Base-by-base conservation (phyloP, 2,113 vertebrate genomes). In the Anhinga anhinga region DNA sequence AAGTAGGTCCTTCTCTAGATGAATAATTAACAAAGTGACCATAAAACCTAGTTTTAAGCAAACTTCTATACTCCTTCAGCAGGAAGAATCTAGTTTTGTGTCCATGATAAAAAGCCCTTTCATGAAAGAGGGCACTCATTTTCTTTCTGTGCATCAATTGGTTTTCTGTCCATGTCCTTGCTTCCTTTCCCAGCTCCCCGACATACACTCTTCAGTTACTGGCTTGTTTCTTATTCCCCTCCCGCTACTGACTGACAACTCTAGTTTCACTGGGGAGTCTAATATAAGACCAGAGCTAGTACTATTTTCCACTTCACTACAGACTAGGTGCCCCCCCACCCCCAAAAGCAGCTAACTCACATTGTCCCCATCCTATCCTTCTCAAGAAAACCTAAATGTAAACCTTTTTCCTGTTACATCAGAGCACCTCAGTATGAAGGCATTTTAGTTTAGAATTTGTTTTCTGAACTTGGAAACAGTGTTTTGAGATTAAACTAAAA, bases 11-110 rank as follows among this genome's bases (percentile, higher is more conserved):
- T 91, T 89, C 76, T 91, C 73, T 59, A n/a, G 30, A 38, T 21
- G 25, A 85, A 91, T 78, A 84, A 94, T 86, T 91, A 91, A 95
- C 89, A 40, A 69, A 91, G 76, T 80, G 72, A n/a, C 59, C 83
- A 71, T 14, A 86, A 96, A 93, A 38, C 22, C 52, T 25, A 71
- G 42, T 59, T 94, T 89, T 85, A 94, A 89, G 58, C 58, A 93
- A 95, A 95, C 61, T 36, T 61, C 63, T 65, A 44, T 42, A 69
- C 78, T 78, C n/a, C 93, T 81, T 89, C 81, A 76, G 73, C 70
- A 94, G 52, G 79, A 91, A 96, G 86, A 95, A 94, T 87, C 61
- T 30, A 26, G 44, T 93, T 96, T 89, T 96, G 93, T 96, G 91
- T 55, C n/a, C 22, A 9, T 2, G 12, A 95, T 42, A 94, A 96